Evolutionary conservation across 2,888 invertebrate genomes (phyloP), one percentile per base, ranked within the genome.

Genomic region (Lymantria monacha): DNA sequence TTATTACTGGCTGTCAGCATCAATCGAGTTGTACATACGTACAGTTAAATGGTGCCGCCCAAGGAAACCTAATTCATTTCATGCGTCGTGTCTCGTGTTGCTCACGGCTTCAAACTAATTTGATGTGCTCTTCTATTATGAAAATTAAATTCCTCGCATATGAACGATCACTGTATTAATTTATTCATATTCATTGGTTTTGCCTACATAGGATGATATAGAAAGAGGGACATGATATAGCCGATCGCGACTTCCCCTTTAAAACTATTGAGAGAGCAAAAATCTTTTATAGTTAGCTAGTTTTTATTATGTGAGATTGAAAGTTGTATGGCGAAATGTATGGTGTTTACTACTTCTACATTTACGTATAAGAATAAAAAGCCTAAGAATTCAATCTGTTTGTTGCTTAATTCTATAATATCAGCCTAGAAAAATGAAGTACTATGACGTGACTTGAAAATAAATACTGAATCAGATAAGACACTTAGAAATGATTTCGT

Each of bases 11-110:
- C 57, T 59, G 61, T 61, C 69, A 61, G 60, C 59, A 42, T 55
- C 53, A 46, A 49, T 59, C 52, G 59, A 63, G 63, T 66, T 59
- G 59, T 61, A 62, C 63, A 66, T 66, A 71, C 66, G 68, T 69
- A 69, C 59, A 61, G 56, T 58, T 66, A 72, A 78, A 73, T 73
- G 69, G 72, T 74, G 71, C 63, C 72, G 76, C 79, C 79, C 63
- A 66, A 70, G 75, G 78, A 76, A 76, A 75, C 75, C 73, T 76
- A 77, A 79, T 79, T 79, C 73, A 78, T 82, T 83, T 80, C 75
- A 80, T 77, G 79, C 81, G 67, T 79, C 74, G 63, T 69, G 72
- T 81, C 79, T 72, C 59, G 63, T 72, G 79, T 79, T 79, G 75
- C 82, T 79, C 74, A 68, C 69, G 79, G 79, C 76, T 58, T 72